Percentiles rank a stretch among this genome's conserved stretches.
Evolutionary conservation across 1,140 invertebrate genomes (phyloP).

Genomic region (Penaeus japonicus): DNA sequence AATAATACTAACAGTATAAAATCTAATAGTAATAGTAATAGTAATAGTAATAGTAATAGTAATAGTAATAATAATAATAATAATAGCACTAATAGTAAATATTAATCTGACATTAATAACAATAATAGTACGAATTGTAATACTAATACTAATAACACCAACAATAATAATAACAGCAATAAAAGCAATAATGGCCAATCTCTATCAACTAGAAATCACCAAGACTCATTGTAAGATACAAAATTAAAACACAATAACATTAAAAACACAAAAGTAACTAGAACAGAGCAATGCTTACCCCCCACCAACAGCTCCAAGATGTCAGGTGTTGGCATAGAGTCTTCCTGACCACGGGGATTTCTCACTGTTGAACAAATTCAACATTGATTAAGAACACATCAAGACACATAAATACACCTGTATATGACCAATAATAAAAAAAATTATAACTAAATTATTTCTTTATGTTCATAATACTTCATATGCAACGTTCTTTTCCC

Average conservation of each 20-base stretch:
- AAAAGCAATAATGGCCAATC: no score
- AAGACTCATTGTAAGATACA: no score
- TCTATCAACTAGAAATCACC: no score
- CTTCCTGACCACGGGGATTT: slow-evolving; percentile 20
- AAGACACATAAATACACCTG: not conserved
- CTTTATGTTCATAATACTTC: not conserved
- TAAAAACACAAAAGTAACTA: not conserved
- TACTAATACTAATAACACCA: no score
- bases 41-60: not conserved
- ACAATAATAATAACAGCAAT: no score
- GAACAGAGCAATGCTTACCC: not conserved
- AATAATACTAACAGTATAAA: no score
- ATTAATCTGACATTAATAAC: no score
- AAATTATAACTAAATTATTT: not conserved
- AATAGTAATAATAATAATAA: no score
- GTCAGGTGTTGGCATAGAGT: slow-evolving; percentile 21
- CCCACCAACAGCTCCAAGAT: slow-evolving; percentile 14
- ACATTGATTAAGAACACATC: slow-evolving; percentile 9
- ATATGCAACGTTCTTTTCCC: not conserved
- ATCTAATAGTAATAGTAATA: not conserved
- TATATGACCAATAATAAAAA: not conserved
- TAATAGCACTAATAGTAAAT: no score
- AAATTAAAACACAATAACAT: not conserved
- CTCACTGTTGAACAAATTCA: not conserved
- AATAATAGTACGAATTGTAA: no score